These are phyloP conservation scores for Epizoanthus illoricatus DNA, from an alignment of 92 coral and sea anemone genomes.

Conservation along the genomic window DNA sequence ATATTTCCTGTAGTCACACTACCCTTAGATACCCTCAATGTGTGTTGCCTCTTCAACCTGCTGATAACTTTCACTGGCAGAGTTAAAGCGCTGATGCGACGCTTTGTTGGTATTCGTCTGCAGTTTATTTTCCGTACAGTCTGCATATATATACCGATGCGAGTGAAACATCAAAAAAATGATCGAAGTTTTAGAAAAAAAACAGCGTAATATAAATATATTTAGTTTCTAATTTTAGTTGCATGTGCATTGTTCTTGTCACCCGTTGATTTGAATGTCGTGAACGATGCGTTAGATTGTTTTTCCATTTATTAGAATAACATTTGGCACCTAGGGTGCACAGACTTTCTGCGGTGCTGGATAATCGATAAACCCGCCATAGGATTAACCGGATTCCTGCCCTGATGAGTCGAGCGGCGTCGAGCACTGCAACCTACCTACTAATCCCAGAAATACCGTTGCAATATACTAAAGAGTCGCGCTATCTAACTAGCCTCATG, in stretches of 20 bases:
- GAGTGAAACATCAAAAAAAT: background rate
- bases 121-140: background rate
- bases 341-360: background rate
- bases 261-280: background rate
- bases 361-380: slow-evolving; percentile 27
- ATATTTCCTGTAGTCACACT: background rate
- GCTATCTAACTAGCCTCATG: background rate
- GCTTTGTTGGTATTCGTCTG: background rate
- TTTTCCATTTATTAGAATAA: slow-evolving; percentile 4
- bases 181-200: background rate
- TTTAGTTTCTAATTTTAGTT: background rate
- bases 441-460: background rate
- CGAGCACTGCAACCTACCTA: slow-evolving; percentile 18
- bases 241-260: background rate
- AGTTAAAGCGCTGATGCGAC: slow-evolving; percentile 13
- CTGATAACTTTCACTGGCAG: background rate
- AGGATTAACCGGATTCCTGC: background rate
- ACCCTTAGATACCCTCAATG: no score
- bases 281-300: background rate
- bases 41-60: background rate
- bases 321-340: background rate
- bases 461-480: background rate
- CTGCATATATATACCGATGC: background rate
- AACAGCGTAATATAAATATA: no score
- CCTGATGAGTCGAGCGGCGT: slow-evolving; percentile 1